Evolutionary conservation across 1,140 invertebrate species (phyloP).

Genomic region (Wasmannia auropunctata): DNA sequence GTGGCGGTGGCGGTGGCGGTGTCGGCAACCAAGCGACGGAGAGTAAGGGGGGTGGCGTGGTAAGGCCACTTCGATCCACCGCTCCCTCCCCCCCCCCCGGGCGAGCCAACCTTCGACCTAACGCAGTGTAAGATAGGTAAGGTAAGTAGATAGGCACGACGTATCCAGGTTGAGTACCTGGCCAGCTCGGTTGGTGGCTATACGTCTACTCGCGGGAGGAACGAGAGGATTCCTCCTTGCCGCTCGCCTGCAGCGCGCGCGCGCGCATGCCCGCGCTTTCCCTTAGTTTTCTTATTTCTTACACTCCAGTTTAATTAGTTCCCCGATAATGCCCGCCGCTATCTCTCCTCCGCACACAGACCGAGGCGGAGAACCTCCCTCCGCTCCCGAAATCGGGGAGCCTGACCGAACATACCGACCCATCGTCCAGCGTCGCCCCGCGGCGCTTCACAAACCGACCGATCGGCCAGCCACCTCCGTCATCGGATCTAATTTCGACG

Average conservation of each 20-base stretch:
- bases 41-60: constrained; percentile 54
- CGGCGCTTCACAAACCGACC: constrained; percentile 50
- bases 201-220: constrained; percentile 25
- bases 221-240: constrained; percentile 71
- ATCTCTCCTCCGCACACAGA: constrained; percentile 76
- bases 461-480: constrained; percentile 37
- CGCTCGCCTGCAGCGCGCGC: background rate
- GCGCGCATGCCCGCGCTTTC: background rate
- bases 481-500: constrained; percentile 52
- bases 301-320: constrained; percentile 83
- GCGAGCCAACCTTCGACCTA: constrained; percentile 18
- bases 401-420: constrained; percentile 9
- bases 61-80: constrained; percentile 62
- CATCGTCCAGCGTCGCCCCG: constrained; percentile 28
- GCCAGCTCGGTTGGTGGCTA: background rate
- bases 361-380: constrained; percentile 64
- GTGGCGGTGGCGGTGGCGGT: constrained; percentile 67
- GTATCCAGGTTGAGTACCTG: constrained; percentile 19
- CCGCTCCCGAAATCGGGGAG: background rate
- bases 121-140: constrained; percentile 52
- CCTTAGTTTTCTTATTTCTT: constrained; percentile 82
- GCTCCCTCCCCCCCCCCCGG: background rate
- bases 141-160: constrained; percentile 1
- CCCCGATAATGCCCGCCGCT: constrained; percentile 80
- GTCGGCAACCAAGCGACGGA: constrained; percentile 53